Evolutionary conservation across 1,140 invertebrate species (phyloP), one percentile per base, ranked within the genome.

Genomic region (Bombus confusus): DNA sequence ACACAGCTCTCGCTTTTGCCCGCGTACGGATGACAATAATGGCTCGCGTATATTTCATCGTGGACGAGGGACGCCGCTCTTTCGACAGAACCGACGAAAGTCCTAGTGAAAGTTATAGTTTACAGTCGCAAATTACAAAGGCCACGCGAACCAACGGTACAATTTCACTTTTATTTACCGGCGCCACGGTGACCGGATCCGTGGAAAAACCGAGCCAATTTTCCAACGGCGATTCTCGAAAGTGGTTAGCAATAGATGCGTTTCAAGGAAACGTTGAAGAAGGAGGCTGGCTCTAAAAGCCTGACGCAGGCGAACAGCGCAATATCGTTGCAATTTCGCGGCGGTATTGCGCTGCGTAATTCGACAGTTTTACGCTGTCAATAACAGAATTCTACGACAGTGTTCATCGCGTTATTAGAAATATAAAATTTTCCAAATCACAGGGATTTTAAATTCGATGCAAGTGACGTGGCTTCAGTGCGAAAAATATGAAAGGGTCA

Each of bases 91-190:
- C 72, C 82, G 74, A 90, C 83, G 88, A 90, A 90, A 90, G 88
- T 90, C 62, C 66, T 64, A 79, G 88, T 90, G 88, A 90, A 90
- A 90, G 88, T 90, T 74, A 72, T 78, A 80, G 77, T 66, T 69
- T 86, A 80, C 72, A 59, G 75, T 86, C 72, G 76, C 77, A 83
- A 88, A 86, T 88, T 80, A 41, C 87, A 78, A 71, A 47, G 78
- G n/a, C 28, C 25, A 34, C 39, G 62, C 80, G 76, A 80, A 76
- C 78, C 25, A 28, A 22, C 25, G n/a, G 80, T 72, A 69, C 69
- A 90, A 87, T 90, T 90, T 90, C 88, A 84, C 88, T 73, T 81
- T 74, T 73, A 39, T 86, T 80, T 28, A 59, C 64, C 28, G 41
- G 34, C 41, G 43, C 47, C 75, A 15, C 25, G 62, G 76, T 22